Base-by-base conservation (phyloP, 1,140 invertebrate species). In the Scaptodrosophila lebanonensis region DNA sequence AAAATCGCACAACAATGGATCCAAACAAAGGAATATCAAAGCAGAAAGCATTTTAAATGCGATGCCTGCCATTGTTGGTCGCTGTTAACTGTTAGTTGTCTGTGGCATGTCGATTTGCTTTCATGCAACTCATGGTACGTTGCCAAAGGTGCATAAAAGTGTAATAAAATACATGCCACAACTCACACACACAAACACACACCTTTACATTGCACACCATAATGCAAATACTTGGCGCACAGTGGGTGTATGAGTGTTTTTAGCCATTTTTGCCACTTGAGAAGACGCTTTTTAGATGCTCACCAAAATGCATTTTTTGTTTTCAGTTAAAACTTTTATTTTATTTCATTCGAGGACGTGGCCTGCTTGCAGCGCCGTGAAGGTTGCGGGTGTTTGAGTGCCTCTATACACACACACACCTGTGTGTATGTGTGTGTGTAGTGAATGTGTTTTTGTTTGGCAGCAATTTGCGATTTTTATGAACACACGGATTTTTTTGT, bases 391-490 rank as follows among this genome's bases (percentile, higher is more conserved):
- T 15, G 22, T 57, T 63, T 48, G 30, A 40, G 38, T 17, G 11
- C 33, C 27, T 40, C 22, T 33, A 13, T 30, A 17, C 20, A 25
- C 36, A n/a, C n/a, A n/a, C n/a, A n/a, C n/a, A n/a, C n/a, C n/a
- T n/a, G n/a, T n/a, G n/a, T 16, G 32, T 11, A 32, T 30, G 27
- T 9, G 43, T 12, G 44, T 54, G 43, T 52, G 52, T 36, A 57
- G 45, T 56, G 39, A 68, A 65, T 75, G 70, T 44, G 32, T 18
- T 67, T 64, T 58, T 43, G 29, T 42, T 64, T 47, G 52, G 17
- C 32, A 53, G 66, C 57, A 56, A 64, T 73, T 73, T 73, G 69
- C 52, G 59, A 58, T 45, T 48, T 56, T 35, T 29, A 39, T 25
- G 22, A 25, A 8, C 8, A 8, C 22, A 25, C 22, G 22, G 8